Base-by-base conservation (phyloP, 2,888 invertebrate genomes). In the Conops quadrifasciatus region DNA sequence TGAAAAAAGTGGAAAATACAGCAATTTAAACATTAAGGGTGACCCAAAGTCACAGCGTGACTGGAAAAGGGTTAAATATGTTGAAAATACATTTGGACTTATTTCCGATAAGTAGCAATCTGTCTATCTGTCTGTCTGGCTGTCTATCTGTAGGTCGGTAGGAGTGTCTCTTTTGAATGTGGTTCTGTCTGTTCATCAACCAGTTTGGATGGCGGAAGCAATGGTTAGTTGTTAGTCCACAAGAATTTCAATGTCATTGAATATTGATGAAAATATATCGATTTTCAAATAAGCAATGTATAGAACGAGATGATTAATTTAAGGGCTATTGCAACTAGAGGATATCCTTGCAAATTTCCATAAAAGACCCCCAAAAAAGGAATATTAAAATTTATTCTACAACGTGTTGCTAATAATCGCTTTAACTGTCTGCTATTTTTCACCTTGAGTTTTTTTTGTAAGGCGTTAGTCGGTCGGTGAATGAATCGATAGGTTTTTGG, bases 201-300 rank as follows among this genome's bases (percentile, higher is more conserved):
- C n/a, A n/a, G n/a, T n/a, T n/a, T n/a, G n/a, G 13, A 16, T 19
- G 19, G 5, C 3, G 24, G 53, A 53, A 53, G 1, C 9, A 5
- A 53, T n/a, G n/a, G 53, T 11, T 9, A 53, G 49, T 1, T 11
- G 5, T 11, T n/a, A n/a, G n/a, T 4, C 11, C 11, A 21, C 19
- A 19, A n/a, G 63, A 47, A 51, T 70, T 73, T 73, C 67, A 71
- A 67, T 71, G 71, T 67, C 71, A 71, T 71, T 71, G 73, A 73
- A 73, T 73, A 72, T 72, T 73, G 70, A 73, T 73, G 72, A 68
- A 69, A 73, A 67, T 66, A 71, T 72, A 73, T 73, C 65, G 71
- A 67, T 70, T 72, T 70, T 45, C 45, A 36, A 28, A 67, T 16
- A 21, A 49, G 28, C n/a, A 60, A 51, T 19, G n/a, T 21, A 45